Percentiles rank a stretch among this genome's conserved stretches.
Conservation (phyloP, 2,113 vertebrate genomes). For the Strix uralensis region DNA sequence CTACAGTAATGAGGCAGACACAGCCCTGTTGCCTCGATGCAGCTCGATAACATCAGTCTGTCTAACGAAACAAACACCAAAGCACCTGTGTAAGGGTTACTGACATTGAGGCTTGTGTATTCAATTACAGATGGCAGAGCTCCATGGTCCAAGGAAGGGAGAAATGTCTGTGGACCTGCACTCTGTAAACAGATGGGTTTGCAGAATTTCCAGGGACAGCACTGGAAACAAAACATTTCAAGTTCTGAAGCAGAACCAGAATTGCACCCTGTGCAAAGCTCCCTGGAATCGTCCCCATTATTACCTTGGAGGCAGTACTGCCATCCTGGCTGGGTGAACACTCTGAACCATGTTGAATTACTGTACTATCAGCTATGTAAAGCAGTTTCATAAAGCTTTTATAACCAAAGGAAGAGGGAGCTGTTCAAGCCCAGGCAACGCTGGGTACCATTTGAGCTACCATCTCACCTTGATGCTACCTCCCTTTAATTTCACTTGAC, state of each 20-base stretch:
- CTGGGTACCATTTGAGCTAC: not conserved
- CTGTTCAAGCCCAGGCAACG: not conserved
- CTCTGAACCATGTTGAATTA: fast-evolving
- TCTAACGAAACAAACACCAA: not conserved
- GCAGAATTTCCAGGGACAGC: not conserved
- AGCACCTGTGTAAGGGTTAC: too few relatives aligned
- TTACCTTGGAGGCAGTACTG: not conserved
- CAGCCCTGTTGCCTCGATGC: not conserved
- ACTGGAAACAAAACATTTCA: not conserved
- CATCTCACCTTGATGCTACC: not conserved
- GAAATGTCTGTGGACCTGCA: not conserved
- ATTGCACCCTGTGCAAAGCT: not conserved
- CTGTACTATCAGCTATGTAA: not conserved
- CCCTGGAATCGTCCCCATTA: fast-evolving
- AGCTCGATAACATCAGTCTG: too few relatives aligned
- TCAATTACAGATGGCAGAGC: not conserved
- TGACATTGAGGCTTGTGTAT: fast-evolving
- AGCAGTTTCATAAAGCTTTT: not conserved
- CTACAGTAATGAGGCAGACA: not conserved
- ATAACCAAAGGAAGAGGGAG: not conserved
- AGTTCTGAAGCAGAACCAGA: not conserved
- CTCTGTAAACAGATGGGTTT: not conserved
- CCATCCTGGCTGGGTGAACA: not conserved
- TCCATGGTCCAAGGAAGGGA: not conserved
- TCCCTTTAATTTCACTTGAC: not conserved